These are phyloP conservation scores for Leucoraja ocellata DNA, from an alignment of 2,797 vertebrate genomes.

Conservation along the genomic window DNA sequence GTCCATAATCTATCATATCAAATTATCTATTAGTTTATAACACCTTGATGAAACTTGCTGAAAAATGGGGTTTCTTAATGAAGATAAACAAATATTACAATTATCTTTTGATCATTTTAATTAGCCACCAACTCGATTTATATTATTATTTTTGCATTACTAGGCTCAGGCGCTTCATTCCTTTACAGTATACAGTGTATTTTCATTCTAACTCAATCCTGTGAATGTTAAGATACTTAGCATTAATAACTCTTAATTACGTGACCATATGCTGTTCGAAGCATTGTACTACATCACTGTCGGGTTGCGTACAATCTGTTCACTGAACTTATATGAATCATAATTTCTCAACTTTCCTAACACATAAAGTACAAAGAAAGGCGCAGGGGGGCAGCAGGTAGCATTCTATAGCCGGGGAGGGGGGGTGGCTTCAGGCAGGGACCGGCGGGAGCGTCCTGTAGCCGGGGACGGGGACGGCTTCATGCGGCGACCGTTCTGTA, in stretches of 20 bases:
- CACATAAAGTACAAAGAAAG: neutral
- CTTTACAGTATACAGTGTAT: neutral
- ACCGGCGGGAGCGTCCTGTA: too few species aligned
- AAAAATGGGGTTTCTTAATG: neutral
- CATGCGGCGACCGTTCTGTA: too few species aligned
- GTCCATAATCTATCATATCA: neutral
- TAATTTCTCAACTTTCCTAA: neutral
- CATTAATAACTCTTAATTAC: conserved; percentile 28
- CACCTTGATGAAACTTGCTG: neutral
- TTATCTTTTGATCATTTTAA: neutral
- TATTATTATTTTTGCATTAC: neutral
- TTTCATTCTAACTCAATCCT: neutral
- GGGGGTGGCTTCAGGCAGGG: too few species aligned
- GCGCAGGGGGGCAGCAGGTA: neutral
- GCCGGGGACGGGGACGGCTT: too few species aligned
- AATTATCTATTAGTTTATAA: neutral
- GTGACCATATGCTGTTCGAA: conserved; percentile 33
- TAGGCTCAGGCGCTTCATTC: conserved; percentile 2
- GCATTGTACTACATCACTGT: conserved; percentile 26
- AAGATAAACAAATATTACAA: neutral
- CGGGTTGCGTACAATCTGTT: conserved; percentile 29
- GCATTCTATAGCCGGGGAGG: too few species aligned
- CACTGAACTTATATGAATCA: neutral
- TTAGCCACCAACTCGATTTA: neutral
- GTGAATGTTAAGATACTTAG: neutral